Conservation (phyloP, 2,888 invertebrate genomes). For the Mystacides longicornis region DNA sequence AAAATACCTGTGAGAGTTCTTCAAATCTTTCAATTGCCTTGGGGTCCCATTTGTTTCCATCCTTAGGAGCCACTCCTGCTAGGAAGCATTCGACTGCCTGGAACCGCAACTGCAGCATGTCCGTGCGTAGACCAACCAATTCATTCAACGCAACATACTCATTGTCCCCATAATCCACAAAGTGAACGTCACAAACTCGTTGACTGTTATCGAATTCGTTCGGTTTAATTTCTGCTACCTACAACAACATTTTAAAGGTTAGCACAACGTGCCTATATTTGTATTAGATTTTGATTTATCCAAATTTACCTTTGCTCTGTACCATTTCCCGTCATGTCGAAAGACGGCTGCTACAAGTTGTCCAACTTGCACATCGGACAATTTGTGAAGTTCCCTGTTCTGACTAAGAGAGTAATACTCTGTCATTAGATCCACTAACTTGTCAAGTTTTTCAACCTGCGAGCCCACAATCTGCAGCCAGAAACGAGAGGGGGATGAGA, state of each 20-base stretch:
- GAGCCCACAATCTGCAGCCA: conserved; percentile 82
- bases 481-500: conserved; percentile 71
- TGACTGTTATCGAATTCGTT: conserved; percentile 56
- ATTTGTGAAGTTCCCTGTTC: conserved; percentile 54
- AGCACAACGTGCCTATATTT: neutral
- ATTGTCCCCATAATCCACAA: conserved; percentile 83
- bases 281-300: neutral
- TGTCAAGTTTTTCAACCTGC: conserved; percentile 67
- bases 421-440: conserved; percentile 75
- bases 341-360: conserved; percentile 82
- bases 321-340: conserved; percentile 78
- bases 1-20: conserved; percentile 55
- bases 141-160: conserved; percentile 59
- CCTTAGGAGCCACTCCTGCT: conserved; percentile 59
- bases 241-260: neutral
- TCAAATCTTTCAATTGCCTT: conserved; percentile 60
- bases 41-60: conserved; percentile 46
- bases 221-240: conserved; percentile 57
- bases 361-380: conserved; percentile 51
- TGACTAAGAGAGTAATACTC: conserved; percentile 63
- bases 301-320: conserved; percentile 40
- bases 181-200: conserved; percentile 64
- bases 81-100: conserved; percentile 82
- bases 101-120: conserved; percentile 63
- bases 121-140: conserved; percentile 66